Evolutionary conservation across 1,140 invertebrate species (phyloP), one percentile per base, ranked within the genome.

Genomic region (Dysdera silvatica): DNA sequence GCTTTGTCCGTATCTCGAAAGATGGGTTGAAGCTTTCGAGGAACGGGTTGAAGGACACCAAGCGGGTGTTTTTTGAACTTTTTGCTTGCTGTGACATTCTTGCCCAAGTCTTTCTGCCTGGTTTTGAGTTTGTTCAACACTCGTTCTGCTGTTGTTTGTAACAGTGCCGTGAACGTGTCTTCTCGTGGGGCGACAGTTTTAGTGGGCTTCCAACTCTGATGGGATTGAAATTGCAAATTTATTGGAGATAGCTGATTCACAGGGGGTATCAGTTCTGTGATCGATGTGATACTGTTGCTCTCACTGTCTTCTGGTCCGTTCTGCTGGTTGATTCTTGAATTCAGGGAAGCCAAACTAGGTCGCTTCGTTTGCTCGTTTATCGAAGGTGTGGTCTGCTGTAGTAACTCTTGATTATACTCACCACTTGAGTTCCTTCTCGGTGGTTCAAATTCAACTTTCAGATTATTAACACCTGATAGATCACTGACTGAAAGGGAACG

Each of bases 391-490:
- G 48, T n/a, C n/a, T n/a, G 7, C 4, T 14, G 7, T n/a, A 7
- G 12, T 26, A 31, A 20, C 4, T 16, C 43, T 26, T 32, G 18
- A 7, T 14, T 33, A 0, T 53, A 61, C 48, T 61, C 59, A 6
- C 59, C 59, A 28, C 59, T 61, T 7, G 59, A 61, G 37, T 61
- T 61, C 23, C 59, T 31, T 5, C 59, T 53, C 18, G 59, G 59
- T 3, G 59, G 59, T 2, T 61, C 59, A 3, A 29, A 33, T 18
- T 43, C 47, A 7, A 53, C 35, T 4, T 49, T 54, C 4, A 53
- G 23, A 10, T 24, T 18, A 14, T 53, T 54, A 52, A 10, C 12
- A 18, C n/a, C 28, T 20, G 4, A 45, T 20, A 61, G 20, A 26
- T 61, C 59, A 20, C 37, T 52, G 20, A 37, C 59, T 5, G 59